Conservation (phyloP, 2,113 vertebrate species). For the Ceuthmochares aereus region DNA sequence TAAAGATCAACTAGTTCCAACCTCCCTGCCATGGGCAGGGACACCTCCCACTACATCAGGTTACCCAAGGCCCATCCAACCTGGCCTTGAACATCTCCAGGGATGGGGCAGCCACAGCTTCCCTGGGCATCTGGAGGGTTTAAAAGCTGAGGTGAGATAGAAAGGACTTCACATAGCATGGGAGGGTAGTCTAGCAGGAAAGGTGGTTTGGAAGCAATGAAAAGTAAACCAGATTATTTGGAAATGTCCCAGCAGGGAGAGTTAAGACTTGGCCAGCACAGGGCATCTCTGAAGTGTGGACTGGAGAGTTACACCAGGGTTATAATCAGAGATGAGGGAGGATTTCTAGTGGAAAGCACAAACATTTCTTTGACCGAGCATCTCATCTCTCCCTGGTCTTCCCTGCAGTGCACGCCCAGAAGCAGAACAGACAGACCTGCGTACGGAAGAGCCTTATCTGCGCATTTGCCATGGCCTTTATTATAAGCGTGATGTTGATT, state of each 20-base stretch:
- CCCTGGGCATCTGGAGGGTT: background rate
- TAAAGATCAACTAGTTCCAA: too few relatives aligned
- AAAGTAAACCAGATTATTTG: background rate
- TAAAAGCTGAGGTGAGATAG: background rate
- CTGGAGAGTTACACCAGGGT: background rate
- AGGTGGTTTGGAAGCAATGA: background rate
- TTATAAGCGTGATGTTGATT: conserved; percentile 99
- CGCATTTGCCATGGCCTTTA: conserved; percentile 99
- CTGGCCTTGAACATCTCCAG: too few relatives aligned
- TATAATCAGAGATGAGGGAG: background rate
- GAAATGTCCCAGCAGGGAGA: background rate
- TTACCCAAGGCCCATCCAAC: too few relatives aligned
- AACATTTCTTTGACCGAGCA: accelerated
- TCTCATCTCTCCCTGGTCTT: background rate
- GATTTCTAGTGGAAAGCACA: background rate
- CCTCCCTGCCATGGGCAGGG: too few relatives aligned
- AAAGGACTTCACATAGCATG: background rate
- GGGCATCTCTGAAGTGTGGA: background rate
- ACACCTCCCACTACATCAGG: too few relatives aligned
- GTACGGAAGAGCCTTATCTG: conserved; percentile 99
- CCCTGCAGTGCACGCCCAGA: conserved; percentile 91
- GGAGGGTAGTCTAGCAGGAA: background rate
- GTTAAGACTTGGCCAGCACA: accelerated
- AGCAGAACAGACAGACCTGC: conserved; percentile 98
- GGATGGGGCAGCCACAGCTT: too few relatives aligned